These are phyloP conservation scores for Nematostella vectensis DNA, from an alignment of 92 coral and sea anemone genomes.

Conservation along the genomic window DNA sequence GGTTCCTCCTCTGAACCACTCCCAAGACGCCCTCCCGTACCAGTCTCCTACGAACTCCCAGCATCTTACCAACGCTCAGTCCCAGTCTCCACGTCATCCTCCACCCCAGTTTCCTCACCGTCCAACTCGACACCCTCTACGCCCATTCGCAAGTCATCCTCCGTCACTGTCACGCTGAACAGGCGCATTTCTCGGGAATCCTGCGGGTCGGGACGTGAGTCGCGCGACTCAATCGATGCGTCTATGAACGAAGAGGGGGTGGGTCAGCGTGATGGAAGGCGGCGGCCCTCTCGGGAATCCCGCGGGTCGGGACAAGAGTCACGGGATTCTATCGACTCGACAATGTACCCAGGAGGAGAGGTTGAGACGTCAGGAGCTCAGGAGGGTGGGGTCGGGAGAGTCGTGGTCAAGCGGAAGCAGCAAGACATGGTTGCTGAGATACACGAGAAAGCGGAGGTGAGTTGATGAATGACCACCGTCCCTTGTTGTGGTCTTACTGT, in stretches of 20 bases:
- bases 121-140: not conserved
- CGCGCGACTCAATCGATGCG: not conserved
- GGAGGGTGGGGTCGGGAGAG: slow-evolving; percentile 21
- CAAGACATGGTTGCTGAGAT: slow-evolving; percentile 70
- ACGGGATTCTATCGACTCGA: not conserved
- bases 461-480: not conserved
- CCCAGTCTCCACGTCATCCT: not conserved
- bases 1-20: not conserved
- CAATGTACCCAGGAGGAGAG: not conserved
- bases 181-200: not conserved
- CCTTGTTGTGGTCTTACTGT: not conserved
- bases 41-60: not conserved
- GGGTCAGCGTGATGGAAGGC: not conserved
- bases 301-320: not conserved
- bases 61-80: not conserved
- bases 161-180: not conserved
- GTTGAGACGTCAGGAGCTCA: not conserved
- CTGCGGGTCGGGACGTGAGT: not conserved
- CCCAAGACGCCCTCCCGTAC: not conserved
- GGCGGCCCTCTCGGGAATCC: not conserved
- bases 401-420: slow-evolving; percentile 62
- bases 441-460: slow-evolving; percentile 91
- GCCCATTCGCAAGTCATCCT: not conserved
- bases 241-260: not conserved
- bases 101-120: not conserved